phyloP scores from a whole-genome alignment of 1,140 invertebrate genomes.

The Neomicropteryx cornuta region DNA sequence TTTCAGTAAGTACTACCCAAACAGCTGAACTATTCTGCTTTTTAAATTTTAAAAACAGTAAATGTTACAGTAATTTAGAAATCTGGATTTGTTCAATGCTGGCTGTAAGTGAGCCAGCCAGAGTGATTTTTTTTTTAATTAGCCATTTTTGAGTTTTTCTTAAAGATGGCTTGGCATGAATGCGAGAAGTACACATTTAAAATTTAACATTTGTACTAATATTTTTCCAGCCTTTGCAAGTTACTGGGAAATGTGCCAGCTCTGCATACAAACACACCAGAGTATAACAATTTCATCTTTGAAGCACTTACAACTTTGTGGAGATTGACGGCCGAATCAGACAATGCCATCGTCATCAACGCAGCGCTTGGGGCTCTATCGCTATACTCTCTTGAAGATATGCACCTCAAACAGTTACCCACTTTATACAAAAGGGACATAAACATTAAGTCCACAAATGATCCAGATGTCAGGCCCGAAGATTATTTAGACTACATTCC shows the following conservation, averaged over 20 bases:
- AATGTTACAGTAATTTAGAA: too few relatives aligned
- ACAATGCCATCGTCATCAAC: slow-evolving; percentile 28
- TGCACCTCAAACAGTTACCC: slow-evolving; percentile 19
- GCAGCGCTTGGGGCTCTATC: slow-evolving; percentile 43
- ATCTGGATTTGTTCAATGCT: too few relatives aligned
- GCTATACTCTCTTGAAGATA: slow-evolving; percentile 36
- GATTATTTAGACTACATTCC: slow-evolving; percentile 38
- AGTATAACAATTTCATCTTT: slow-evolving; percentile 34
- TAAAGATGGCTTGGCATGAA: too few relatives aligned
- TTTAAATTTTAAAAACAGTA: too few relatives aligned
- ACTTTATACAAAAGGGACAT: too few relatives aligned
- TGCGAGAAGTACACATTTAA: too few relatives aligned
- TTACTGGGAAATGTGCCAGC: slow-evolving; percentile 33
- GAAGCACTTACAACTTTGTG: slow-evolving; percentile 40
- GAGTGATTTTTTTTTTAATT: too few relatives aligned
- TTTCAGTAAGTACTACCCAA: too few relatives aligned
- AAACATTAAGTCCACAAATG: slow-evolving; percentile 35
- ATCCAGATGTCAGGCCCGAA: slow-evolving; percentile 34
- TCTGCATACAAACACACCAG: slow-evolving; percentile 26
- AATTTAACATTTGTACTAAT: too few relatives aligned
- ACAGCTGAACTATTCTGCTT: too few relatives aligned
- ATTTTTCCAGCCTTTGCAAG: slow-evolving; percentile 33
- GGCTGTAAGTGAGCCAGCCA: too few relatives aligned
- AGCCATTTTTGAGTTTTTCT: too few relatives aligned
- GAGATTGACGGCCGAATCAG: slow-evolving; percentile 27